phyloP scores from a whole-genome alignment of 2,113 vertebrate genomes.

The Pogona vitticeps region DNA sequence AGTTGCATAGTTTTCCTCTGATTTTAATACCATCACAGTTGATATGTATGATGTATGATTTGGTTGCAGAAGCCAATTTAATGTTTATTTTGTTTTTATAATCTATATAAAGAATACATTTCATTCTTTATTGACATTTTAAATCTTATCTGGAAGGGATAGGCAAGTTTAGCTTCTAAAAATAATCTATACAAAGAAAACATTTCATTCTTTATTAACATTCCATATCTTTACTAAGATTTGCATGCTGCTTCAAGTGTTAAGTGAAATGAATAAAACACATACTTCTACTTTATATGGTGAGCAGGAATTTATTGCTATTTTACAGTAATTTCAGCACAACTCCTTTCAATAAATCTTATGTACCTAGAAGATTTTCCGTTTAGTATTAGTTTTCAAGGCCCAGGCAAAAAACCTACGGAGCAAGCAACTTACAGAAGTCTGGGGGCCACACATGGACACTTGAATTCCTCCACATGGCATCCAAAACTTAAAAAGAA shows the following conservation, averaged over 20 bases:
- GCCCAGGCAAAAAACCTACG: background rate
- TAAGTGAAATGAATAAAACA: background rate
- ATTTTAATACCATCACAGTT: constrained; percentile 37
- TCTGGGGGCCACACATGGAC: no score
- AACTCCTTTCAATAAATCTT: background rate
- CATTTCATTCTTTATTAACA: constrained; percentile 12
- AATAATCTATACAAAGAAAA: constrained; percentile 22
- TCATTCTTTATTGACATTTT: constrained; percentile 23
- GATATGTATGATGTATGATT: constrained; percentile 35
- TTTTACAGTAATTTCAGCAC: background rate
- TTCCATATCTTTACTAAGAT: background rate
- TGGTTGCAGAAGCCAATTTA: background rate
- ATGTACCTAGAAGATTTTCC: background rate
- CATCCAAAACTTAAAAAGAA: no score
- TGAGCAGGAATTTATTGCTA: background rate
- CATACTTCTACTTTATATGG: background rate
- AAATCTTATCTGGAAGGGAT: constrained; percentile 4
- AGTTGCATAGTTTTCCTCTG: constrained; percentile 41
- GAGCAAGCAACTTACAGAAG: no score
- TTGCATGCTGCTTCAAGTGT: constrained; percentile 14
- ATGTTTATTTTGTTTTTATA: background rate
- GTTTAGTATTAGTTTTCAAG: background rate
- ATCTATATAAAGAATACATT: constrained; percentile 10
- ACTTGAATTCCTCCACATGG: no score
- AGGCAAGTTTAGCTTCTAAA: constrained; percentile 17